phyloP scores from a whole-genome alignment of 2,888 invertebrate species.

The Nomada ferruginata region DNA sequence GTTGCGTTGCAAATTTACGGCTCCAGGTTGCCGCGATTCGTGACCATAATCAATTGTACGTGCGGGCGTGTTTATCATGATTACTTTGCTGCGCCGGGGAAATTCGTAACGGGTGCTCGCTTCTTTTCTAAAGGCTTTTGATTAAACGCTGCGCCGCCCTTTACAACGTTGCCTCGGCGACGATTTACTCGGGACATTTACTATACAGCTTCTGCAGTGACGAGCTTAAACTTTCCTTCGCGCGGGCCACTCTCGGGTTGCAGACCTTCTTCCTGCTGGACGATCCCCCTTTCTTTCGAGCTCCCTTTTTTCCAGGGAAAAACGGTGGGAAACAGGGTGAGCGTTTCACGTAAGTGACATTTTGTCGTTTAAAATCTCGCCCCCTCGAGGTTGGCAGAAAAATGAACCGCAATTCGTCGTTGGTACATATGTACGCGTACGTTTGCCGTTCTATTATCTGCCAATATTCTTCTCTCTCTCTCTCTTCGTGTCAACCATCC shows the following conservation, averaged over 20 bases:
- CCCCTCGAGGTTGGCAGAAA: background rate
- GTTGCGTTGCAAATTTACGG: constrained; percentile 9
- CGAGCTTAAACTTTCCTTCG: too few species aligned
- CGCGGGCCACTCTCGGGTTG: background rate
- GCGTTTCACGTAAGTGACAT: background rate
- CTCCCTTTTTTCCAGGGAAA: background rate
- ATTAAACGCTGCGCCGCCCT: background rate
- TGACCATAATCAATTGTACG: constrained; percentile 23
- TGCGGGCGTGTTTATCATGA: constrained; percentile 16
- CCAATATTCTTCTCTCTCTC: background rate
- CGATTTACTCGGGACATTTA: background rate
- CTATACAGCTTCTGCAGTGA: too few species aligned
- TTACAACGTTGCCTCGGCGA: background rate
- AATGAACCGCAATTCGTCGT: background rate
- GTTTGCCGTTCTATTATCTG: background rate
- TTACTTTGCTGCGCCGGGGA: background rate
- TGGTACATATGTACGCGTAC: too few species aligned
- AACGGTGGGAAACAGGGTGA: background rate
- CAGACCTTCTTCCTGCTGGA: too few species aligned
- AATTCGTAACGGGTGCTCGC: background rate
- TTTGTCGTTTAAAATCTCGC: background rate
- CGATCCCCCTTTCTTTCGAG: background rate
- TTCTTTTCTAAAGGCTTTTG: background rate
- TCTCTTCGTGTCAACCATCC: too few species aligned
- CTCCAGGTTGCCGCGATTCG: constrained; percentile 5